Evolutionary conservation across 35 echinoderm and acorn worm species (phyloP).

Genomic region (Chiridota heheva): DNA sequence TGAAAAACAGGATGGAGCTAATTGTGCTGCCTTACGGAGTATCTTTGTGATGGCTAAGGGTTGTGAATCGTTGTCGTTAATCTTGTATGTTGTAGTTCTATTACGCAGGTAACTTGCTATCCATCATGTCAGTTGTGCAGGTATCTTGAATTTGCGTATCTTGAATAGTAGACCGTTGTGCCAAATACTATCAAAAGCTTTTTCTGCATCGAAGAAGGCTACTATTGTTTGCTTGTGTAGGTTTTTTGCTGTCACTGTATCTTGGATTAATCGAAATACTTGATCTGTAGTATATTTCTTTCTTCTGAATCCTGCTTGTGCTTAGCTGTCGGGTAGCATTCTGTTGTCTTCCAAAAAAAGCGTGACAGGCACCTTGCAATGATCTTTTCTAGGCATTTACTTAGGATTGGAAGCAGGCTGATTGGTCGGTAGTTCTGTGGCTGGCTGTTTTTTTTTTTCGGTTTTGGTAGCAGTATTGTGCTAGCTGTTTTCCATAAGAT

Average conservation of each 20-base stretch:
- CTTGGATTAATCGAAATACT: not conserved
- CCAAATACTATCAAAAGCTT: constrained; percentile 27
- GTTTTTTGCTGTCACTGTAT: not conserved
- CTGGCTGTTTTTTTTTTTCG: not conserved
- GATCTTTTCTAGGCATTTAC: constrained; percentile 20
- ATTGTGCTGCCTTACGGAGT: constrained; percentile 21
- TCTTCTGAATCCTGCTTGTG: constrained; percentile 2
- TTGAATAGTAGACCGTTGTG: constrained; percentile 21
- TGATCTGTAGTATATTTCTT: constrained; percentile 3
- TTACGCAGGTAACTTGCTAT: not conserved
- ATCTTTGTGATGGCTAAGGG: not conserved
- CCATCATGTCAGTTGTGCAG: not conserved
- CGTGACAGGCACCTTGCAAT: not conserved
- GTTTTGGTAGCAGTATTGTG: constrained; percentile 25
- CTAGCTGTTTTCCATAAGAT: not conserved
- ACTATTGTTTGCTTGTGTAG: not conserved
- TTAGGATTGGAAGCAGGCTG: constrained; percentile 2
- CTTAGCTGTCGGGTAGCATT: not conserved
- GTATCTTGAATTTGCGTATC: not conserved
- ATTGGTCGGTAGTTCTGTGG: constrained; percentile 24
- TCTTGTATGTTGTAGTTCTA: not conserved
- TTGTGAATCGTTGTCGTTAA: not conserved
- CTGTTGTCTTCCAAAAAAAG: not conserved
- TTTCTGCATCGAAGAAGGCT: constrained; percentile 36
- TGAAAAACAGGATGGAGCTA: constrained; percentile 20